These are phyloP conservation scores for Lucilia sericata DNA, from an alignment of 1,140 invertebrate genomes.

Conservation along the genomic window DNA sequence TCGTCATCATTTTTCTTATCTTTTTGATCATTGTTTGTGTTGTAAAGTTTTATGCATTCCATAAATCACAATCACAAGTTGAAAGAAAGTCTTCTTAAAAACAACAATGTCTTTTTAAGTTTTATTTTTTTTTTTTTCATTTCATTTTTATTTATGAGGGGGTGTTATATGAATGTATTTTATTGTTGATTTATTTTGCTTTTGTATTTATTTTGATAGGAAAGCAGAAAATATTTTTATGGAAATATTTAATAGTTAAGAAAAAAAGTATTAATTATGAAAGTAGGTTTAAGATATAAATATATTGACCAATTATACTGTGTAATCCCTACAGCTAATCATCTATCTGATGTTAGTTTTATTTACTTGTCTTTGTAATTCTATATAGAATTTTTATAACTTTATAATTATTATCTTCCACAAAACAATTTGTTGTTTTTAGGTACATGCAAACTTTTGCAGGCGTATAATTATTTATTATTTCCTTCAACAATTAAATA, in stretches of 20 bases:
- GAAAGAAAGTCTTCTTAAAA: not conserved
- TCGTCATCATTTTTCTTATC: not conserved
- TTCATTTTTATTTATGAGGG: conserved; percentile 1
- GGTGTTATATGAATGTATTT: not conserved
- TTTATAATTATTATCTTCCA: too few species aligned
- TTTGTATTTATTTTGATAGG: not conserved
- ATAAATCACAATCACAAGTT: conserved; percentile 46
- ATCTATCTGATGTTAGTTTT: too few species aligned
- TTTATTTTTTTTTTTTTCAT: not conserved
- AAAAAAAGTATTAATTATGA: too few species aligned
- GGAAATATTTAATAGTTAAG: not conserved
- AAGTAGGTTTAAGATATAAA: too few species aligned
- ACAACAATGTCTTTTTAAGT: not conserved
- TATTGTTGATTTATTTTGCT: not conserved
- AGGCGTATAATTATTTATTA: conserved; percentile 35
- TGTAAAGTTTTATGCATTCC: conserved; percentile 39
- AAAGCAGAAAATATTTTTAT: not conserved
- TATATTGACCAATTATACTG: too few species aligned
- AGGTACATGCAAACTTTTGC: not conserved
- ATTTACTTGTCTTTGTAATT: too few species aligned
- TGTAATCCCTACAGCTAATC: too few species aligned
- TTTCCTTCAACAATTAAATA: not conserved
- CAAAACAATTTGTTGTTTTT: too few species aligned
- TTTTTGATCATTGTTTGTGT: conserved; percentile 10
- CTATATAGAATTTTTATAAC: too few species aligned